Percentiles rank a stretch among this genome's conserved stretches.
Conservation (phyloP, 2,888 invertebrate genomes). For the Galeruca laticollis region DNA sequence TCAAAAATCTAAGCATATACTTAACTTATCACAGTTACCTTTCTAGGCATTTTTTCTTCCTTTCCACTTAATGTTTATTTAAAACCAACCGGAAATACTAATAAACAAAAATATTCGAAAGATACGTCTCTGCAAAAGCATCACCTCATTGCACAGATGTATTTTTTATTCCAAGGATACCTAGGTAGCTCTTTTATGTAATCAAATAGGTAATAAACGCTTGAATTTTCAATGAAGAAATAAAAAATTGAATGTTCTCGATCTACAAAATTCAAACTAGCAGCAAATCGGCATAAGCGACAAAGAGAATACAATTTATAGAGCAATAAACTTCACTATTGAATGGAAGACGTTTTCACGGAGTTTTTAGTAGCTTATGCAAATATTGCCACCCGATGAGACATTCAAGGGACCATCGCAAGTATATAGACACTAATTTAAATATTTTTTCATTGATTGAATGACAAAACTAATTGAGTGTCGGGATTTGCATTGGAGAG, state of each 20-base stretch:
- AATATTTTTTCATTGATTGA: constrained; percentile 9
- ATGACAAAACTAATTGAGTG: constrained; percentile 9
- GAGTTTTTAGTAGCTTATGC: constrained; percentile 30
- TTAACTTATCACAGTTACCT: too few species aligned
- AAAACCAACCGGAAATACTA: neutral
- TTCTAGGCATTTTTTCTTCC: too few species aligned
- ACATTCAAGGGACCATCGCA: neutral
- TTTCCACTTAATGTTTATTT: too few species aligned
- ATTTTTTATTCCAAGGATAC: neutral
- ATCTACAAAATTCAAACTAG: constrained; percentile 14
- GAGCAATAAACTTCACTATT: constrained; percentile 12
- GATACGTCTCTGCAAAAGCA: neutral
- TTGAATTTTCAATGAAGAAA: constrained; percentile 7
- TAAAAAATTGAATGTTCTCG: neutral
- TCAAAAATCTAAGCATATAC: too few species aligned
- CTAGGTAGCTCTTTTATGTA: neutral
- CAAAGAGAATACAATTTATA: constrained; percentile 15
- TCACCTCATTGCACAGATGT: neutral
- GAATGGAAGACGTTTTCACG: constrained; percentile 14
- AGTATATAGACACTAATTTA: constrained; percentile 1
- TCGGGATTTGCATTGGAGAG: neutral
- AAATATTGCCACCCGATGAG: constrained; percentile 32
- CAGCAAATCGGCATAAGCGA: constrained; percentile 4
- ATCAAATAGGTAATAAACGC: neutral
- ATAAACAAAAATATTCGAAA: neutral